Base-by-base conservation (phyloP, 2,113 vertebrate genomes). In the Nannospalax galili region DNA sequence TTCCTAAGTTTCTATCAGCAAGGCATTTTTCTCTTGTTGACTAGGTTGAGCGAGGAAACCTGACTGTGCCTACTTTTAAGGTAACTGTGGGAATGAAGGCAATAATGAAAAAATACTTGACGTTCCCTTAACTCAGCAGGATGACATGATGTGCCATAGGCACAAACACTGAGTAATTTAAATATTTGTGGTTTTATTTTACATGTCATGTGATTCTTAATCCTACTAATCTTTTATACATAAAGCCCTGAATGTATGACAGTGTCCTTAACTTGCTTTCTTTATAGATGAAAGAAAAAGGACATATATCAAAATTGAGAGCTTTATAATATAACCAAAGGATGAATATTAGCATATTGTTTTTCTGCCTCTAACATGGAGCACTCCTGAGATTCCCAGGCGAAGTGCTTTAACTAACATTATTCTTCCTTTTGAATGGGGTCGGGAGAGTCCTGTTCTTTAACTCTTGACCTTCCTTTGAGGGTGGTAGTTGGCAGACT, bases 181-280 rank as follows among this genome's bases (percentile, higher is more conserved):
- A 96, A 74, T 89, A 87, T 96, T 78, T 77, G 32, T 94, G 32
- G 42, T 94, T 95, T 96, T 84, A 65, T 93, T 97, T 90, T 92
- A 79, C 35, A 45, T 75, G 65, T 65, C 70, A 24, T 93, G 37
- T 90, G 62, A 45, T 78, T 96, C 79, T 87, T 93, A 84, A 93
- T 93, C 84, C 90, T 58, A 64, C 64, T 95, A 91, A 91, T 95
- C 92, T 88, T 91, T 92, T 94, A 69, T 74, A 93, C 85, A 92
- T 84, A 94, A 94, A 94, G 32, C 35, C 14, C 70, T 48, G 58
- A 80, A 65, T 64, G 64, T 82, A 56, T 65, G 58, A 6, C 6
- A 86, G 28, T 93, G 26, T 69, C 48, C 65, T 93, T 85, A 78
- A 70, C 77, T 97, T 90, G 86, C 26, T 88, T 93, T 96, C 78